Conservation (phyloP, 1,140 invertebrate species). For the Meloidogyne hapla region DNA sequence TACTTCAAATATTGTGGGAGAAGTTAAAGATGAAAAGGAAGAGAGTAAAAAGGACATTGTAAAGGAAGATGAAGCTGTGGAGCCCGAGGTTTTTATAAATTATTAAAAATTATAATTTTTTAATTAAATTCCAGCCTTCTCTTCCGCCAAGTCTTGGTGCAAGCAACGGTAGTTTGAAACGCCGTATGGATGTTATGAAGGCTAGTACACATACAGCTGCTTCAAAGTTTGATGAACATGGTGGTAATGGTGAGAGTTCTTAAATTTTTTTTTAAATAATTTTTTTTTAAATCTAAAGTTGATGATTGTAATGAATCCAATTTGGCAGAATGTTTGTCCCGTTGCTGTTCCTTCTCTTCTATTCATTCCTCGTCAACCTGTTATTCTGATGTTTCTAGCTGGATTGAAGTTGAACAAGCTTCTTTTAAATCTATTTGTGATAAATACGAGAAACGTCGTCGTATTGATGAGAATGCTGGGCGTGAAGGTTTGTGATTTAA, state of each 20-base stretch:
- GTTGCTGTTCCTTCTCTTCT: slow-evolving; percentile 16
- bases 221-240: background rate
- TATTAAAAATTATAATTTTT: background rate
- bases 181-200: background rate
- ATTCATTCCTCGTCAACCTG: slow-evolving; percentile 6
- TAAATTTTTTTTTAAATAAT: too few species aligned
- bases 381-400: background rate
- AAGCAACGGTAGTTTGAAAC: background rate
- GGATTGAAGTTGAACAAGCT: slow-evolving; percentile 37
- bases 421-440: slow-evolving; percentile 32
- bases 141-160: background rate
- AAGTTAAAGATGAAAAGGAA: background rate
- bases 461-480: slow-evolving; percentile 7
- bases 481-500: background rate
- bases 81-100: background rate
- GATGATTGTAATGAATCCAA: background rate
- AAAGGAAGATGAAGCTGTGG: background rate
- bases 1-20: background rate
- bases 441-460: slow-evolving; percentile 29
- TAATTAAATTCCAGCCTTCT: background rate
- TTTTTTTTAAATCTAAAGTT: too few species aligned
- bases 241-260: background rate
- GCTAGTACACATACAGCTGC: slow-evolving; percentile 1
- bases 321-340: background rate
- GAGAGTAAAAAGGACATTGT: background rate